phyloP scores from a whole-genome alignment of 2,797 vertebrate species.

The Sylvia borin region DNA sequence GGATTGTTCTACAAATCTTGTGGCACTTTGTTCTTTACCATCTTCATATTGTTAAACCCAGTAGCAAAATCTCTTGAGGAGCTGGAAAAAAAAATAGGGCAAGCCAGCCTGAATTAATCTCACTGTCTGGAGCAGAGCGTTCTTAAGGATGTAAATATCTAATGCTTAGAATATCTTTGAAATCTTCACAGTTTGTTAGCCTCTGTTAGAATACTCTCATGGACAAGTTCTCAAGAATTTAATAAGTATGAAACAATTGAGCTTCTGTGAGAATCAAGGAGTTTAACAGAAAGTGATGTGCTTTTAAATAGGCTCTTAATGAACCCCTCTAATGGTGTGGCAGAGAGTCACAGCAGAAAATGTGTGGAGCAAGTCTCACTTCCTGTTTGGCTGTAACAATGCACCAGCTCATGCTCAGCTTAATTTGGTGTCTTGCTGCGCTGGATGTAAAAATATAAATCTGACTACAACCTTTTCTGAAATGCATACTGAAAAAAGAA shows the following conservation, averaged over 20 bases:
- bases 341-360: background rate
- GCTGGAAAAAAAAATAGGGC: conserved; percentile 7
- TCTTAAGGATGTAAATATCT: conserved; percentile 43
- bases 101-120: conserved; percentile 48
- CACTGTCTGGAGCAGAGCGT: conserved; percentile 12
- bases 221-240: background rate
- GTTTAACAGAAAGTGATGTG: background rate
- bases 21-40: conserved; percentile 1
- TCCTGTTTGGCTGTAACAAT: background rate
- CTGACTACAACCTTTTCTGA: background rate
- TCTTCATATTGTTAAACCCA: conserved; percentile 16
- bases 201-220: background rate
- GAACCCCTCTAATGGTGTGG: background rate
- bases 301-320: background rate
- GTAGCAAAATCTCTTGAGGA: conserved; percentile 37
- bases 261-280: background rate
- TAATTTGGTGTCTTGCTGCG: background rate
- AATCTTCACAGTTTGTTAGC: conserved; percentile 7
- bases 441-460: background rate
- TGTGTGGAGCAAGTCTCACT: background rate
- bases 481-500: background rate
- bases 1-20: background rate
- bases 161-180: conserved; percentile 43
- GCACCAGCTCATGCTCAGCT: background rate
- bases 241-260: background rate